Conservation (phyloP, 2,888 invertebrate species). For the Oasisia sp. region DNA sequence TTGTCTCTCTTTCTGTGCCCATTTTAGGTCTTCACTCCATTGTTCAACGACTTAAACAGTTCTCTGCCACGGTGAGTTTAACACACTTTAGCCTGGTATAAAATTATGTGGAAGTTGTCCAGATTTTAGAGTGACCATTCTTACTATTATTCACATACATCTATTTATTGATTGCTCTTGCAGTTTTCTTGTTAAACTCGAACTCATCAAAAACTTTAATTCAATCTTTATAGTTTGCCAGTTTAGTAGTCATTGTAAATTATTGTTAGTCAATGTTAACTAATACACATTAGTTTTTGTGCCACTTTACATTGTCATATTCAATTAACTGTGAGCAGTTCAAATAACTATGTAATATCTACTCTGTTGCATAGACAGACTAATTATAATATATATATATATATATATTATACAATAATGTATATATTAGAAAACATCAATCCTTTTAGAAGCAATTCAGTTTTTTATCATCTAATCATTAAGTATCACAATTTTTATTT, state of each 20-base stretch:
- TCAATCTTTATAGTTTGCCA: not conserved
- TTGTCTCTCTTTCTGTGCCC: not conserved
- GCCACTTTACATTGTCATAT: not conserved
- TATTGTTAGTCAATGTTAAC: not conserved
- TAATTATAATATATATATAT: not conserved
- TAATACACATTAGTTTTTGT: not conserved
- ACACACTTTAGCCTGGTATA: not conserved
- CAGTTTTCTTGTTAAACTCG: not conserved
- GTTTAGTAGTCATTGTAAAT: not conserved
- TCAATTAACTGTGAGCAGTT: not conserved
- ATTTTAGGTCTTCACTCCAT: not conserved
- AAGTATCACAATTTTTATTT: not conserved
- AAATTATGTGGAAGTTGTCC: not conserved
- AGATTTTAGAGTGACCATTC: not conserved
- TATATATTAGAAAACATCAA: not conserved
- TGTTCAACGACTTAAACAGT: not conserved
- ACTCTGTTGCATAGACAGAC: not conserved
- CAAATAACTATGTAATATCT: not conserved
- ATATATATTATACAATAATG: not conserved
- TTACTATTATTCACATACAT: not conserved
- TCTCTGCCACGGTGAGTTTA: not conserved
- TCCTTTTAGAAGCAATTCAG: not conserved
- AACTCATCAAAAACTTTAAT: not conserved
- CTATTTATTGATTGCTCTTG: not conserved
- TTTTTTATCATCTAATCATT: not conserved